Percentiles rank a stretch among this genome's conserved stretches.
Evolutionary conservation across 2,113 vertebrate genomes (phyloP).

Genomic region (Rhinolophus ferrumequinum): DNA sequence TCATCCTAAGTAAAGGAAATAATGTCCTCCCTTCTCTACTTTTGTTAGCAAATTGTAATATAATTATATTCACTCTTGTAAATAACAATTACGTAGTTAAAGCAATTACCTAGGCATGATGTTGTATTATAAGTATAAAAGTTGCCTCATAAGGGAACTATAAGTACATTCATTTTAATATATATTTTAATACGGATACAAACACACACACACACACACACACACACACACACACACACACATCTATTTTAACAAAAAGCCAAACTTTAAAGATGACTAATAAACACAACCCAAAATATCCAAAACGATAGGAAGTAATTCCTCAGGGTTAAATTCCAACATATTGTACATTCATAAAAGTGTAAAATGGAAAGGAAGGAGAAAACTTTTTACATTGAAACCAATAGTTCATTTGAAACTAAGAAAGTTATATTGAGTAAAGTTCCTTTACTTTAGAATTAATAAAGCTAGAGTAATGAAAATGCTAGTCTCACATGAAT

Average conservation of each 20-base stretch:
- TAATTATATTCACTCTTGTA: background rate
- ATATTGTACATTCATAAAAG: conserved; percentile 58
- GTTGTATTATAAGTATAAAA: background rate
- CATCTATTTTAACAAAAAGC: background rate
- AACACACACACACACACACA: background rate
- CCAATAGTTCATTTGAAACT: conserved; percentile 43
- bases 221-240: background rate
- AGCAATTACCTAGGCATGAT: background rate
- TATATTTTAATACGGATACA: background rate
- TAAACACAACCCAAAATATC: background rate
- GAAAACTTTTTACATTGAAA: conserved; percentile 72
- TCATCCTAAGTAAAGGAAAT: background rate
- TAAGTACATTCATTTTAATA: background rate
- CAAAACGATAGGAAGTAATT: conserved; percentile 64
- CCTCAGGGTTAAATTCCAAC: conserved; percentile 66
- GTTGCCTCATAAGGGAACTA: background rate
- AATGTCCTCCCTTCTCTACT: background rate
- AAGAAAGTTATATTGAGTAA: conserved; percentile 54
- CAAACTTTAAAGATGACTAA: conserved; percentile 52
- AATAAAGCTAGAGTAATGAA: conserved; percentile 54
- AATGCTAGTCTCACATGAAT: conserved; percentile 61
- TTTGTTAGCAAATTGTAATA: background rate
- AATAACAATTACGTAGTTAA: background rate
- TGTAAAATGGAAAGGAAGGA: conserved; percentile 60
- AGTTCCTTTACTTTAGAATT: conserved; percentile 50